These are phyloP conservation scores for Pilophorus perplexus DNA, from an alignment of 2,888 invertebrate species.

Conservation along the genomic window DNA sequence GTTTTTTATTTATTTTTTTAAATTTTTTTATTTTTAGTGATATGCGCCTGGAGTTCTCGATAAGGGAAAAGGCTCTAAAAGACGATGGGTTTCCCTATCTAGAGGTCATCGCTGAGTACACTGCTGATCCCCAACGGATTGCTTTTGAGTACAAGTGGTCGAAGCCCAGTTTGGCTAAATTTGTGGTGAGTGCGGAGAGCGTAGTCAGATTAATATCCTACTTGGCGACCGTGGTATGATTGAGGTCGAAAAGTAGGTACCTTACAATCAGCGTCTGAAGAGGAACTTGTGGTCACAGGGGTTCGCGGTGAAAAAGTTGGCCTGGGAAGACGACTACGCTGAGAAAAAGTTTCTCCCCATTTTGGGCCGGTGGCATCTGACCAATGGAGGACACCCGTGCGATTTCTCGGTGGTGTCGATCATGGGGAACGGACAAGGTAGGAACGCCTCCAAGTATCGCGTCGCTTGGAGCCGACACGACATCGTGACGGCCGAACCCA, in stretches of 20 bases:
- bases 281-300: no score
- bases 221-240: no score
- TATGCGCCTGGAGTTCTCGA: slow-evolving; percentile 59
- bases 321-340: slow-evolving; percentile 73
- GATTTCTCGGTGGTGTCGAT: slow-evolving; percentile 35
- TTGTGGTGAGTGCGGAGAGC: slow-evolving; percentile 59
- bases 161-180: slow-evolving; percentile 66
- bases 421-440: slow-evolving; percentile 31
- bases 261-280: no score
- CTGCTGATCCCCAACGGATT: slow-evolving; percentile 59
- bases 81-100: slow-evolving; percentile 68
- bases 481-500: slow-evolving; percentile 38
- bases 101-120: slow-evolving; percentile 71
- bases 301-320: slow-evolving; percentile 64
- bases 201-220: neutral
- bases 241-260: no score
- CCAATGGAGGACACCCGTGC: slow-evolving; percentile 51
- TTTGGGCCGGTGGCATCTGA: slow-evolving; percentile 72
- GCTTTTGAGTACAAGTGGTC: slow-evolving; percentile 61
- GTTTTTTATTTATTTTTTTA: neutral
- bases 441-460: slow-evolving; percentile 35
- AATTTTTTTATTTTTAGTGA: slow-evolving; percentile 50
- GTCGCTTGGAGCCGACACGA: slow-evolving; percentile 43
- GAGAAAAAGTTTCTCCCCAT: slow-evolving; percentile 75
- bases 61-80: slow-evolving; percentile 66